phyloP scores from a whole-genome alignment of 2,888 invertebrate species.

The Taphrorychus bicolor region DNA sequence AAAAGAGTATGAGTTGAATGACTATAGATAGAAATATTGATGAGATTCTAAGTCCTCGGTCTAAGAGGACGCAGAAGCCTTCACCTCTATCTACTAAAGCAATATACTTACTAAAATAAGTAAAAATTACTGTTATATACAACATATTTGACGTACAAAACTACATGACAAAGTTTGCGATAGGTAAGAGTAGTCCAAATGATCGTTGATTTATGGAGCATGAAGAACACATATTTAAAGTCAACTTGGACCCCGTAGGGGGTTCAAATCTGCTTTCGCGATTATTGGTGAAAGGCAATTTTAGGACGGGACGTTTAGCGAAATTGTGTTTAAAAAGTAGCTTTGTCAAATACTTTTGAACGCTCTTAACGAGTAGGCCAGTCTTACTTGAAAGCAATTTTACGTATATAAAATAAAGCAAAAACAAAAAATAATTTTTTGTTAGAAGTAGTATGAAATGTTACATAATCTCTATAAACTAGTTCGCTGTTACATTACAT shows the following conservation, averaged over 20 bases:
- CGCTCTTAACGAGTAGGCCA: conserved; percentile 30
- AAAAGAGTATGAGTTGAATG: neutral
- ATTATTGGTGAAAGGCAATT: neutral
- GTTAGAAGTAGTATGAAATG: conserved; percentile 16
- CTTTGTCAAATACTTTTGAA: conserved; percentile 10
- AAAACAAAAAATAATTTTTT: conserved; percentile 43
- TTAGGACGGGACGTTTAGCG: neutral
- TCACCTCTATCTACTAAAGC: neutral
- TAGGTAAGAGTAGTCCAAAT: neutral
- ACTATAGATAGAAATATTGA: neutral
- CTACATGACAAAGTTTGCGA: neutral
- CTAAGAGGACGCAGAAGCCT: neutral
- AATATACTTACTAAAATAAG: neutral
- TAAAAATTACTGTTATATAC: neutral
- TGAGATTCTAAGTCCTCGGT: neutral
- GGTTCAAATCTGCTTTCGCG: too few species aligned
- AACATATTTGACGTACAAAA: neutral
- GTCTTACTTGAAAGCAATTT: conserved; percentile 37
- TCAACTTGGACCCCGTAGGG: too few species aligned
- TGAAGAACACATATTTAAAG: neutral
- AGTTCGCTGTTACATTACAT: conserved; percentile 54
- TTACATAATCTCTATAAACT: conserved; percentile 40
- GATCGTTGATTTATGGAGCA: neutral
- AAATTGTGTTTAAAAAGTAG: neutral
- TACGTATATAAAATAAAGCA: conserved; percentile 22